Evolutionary conservation across 1,140 invertebrate species (phyloP), one percentile per base, ranked within the genome.

Genomic region (Bemisia tabaci): DNA sequence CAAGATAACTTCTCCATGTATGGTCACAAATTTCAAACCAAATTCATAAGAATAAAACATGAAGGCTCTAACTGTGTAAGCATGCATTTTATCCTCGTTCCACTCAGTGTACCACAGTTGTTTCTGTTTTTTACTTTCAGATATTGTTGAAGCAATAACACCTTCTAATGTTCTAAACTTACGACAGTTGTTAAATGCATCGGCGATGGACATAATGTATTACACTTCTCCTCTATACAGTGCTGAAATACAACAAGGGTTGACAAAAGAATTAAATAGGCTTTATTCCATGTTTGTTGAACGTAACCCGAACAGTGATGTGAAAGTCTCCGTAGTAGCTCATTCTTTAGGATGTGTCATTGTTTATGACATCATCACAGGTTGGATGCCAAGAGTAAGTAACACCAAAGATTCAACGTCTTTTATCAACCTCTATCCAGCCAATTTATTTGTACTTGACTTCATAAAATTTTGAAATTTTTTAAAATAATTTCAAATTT

Each of bases 311-410:
- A 79, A 78, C 22, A 85, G 83, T 78, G 82, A 83, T 69, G 87
- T 87, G 24, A 86, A 87, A 75, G 84, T 91, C 23, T 90, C 87
- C 39, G 82, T 89, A 64, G 79, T 89, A 58, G 88, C 87, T 26
- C 89, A 91, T 78, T 91, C 88, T 1, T 76, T 91, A n/a, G 89
- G 89, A 64, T 87, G 85, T 77, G 89, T 91, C 26, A 90, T 91
- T 68, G 82, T 85, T 0, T 91, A 90, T 75, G 89, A 91, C 73
- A 88, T 91, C 70, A 80, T 91, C 27, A 90, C 86, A 27, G 85
- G 86, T 24, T 90, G 85, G 84, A 81, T 72, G 58, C 73, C 73
- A 12, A 67, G 64, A 69, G 72, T 73, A 59, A 67, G 63, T 60
- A 21, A 23, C 60, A 22, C 60, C n/a, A 60, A 60, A 60, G n/a